Evolutionary conservation across 64 coral and sea anemone species (phyloP).

Genomic region (Acropora tenuis): DNA sequence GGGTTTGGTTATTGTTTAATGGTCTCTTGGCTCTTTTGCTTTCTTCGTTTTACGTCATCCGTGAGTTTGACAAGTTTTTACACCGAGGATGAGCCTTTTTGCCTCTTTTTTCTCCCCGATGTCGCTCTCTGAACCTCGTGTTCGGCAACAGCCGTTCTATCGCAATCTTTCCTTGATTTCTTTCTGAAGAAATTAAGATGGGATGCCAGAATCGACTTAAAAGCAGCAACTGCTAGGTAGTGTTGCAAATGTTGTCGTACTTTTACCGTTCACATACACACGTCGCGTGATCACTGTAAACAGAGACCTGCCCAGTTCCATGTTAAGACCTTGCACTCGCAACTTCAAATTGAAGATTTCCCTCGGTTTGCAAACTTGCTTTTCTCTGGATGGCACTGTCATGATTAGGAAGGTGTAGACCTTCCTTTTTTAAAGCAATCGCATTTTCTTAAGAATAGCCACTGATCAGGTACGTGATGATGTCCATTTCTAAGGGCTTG

Average conservation of each 20-base stretch:
- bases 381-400: conserved; percentile 28
- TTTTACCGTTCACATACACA: conserved; percentile 25
- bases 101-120: conserved; percentile 27
- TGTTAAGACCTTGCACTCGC: neutral
- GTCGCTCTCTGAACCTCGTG: conserved; percentile 5
- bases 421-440: neutral
- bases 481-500: neutral
- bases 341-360: conserved; percentile 18
- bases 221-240: conserved; percentile 25
- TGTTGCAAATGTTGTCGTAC: conserved; percentile 37
- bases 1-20: too few relatives aligned
- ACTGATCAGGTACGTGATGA: neutral
- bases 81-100: neutral
- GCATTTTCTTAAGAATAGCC: conserved; percentile 17
- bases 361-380: neutral
- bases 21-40: too few relatives aligned
- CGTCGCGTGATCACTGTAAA: neutral
- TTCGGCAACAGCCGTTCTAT: conserved; percentile 39
- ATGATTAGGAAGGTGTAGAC: conserved; percentile 2
- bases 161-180: conserved; percentile 5
- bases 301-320: neutral
- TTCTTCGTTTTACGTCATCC: too few relatives aligned
- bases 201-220: neutral
- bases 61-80: too few relatives aligned
- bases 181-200: conserved; percentile 23